These are phyloP conservation scores for Gibbula magus DNA, from an alignment of 2,888 invertebrate species.

Conservation along the genomic window DNA sequence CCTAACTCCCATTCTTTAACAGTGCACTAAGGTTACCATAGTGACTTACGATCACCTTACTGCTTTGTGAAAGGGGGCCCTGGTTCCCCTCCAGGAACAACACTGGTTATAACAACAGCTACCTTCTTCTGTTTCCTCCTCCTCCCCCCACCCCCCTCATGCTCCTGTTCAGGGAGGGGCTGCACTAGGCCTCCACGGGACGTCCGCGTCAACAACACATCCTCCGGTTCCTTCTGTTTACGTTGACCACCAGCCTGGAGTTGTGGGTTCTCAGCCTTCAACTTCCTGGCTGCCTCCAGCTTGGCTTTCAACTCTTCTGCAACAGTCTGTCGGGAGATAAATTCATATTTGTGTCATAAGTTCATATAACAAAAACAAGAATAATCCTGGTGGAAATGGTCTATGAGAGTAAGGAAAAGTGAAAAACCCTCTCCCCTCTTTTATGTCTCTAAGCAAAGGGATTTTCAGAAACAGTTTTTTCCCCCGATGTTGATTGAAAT, in stretches of 20 bases:
- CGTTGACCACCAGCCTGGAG: slow-evolving; percentile 28
- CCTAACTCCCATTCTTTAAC: too few species aligned
- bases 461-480: too few species aligned
- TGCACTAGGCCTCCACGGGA: slow-evolving; percentile 81
- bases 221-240: slow-evolving; percentile 1
- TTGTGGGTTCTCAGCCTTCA: slow-evolving; percentile 38
- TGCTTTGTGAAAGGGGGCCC: too few species aligned
- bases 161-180: slow-evolving; percentile 75
- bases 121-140: slow-evolving; percentile 57
- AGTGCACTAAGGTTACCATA: too few species aligned
- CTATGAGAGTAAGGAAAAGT: too few species aligned
- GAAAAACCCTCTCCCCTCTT: too few species aligned
- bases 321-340: slow-evolving; percentile 75
- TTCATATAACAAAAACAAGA: neutral
- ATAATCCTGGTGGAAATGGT: too few species aligned
- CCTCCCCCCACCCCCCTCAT: slow-evolving; percentile 45
- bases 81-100: too few species aligned
- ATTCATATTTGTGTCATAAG: neutral
- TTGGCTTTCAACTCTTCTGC: slow-evolving; percentile 84
- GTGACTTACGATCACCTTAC: too few species aligned
- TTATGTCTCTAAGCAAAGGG: too few species aligned
- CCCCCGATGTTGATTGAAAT: too few species aligned
- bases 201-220: slow-evolving; percentile 67
- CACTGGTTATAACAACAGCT: too few species aligned
- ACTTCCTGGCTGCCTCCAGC: slow-evolving; percentile 83